Percentiles rank a stretch among this genome's conserved stretches.
These are phyloP conservation scores for Columbina picui DNA, from an alignment of 2,113 vertebrate genomes.

Conservation along the genomic window DNA sequence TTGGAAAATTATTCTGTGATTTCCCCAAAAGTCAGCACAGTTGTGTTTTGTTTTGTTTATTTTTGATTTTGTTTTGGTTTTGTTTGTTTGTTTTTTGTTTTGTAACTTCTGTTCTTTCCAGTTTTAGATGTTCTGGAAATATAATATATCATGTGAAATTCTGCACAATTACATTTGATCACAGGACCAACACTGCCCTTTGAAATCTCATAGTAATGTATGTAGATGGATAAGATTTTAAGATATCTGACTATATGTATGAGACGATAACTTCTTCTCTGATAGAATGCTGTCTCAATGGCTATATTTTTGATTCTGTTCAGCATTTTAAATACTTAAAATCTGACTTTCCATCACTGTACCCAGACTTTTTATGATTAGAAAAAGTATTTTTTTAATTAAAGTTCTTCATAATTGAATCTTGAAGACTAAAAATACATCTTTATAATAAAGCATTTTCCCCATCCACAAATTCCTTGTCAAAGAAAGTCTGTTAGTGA, in stretches of 20 bases:
- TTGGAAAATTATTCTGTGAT: not conserved
- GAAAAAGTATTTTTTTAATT: not conserved
- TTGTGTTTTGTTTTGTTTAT: not conserved
- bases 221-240: not conserved
- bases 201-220: not conserved
- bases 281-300: not conserved
- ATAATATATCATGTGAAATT: not conserved
- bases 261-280: not conserved
- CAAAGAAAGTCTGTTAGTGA: not conserved
- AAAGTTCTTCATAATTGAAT: not conserved
- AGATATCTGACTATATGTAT: not conserved
- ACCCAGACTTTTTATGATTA: not conserved
- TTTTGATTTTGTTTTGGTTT: not conserved
- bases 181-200: not conserved
- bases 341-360: not conserved
- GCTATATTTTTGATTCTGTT: not conserved
- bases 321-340: slow-evolving; percentile 4
- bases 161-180: not conserved
- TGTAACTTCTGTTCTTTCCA: not conserved
- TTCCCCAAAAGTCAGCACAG: not conserved
- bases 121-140: not conserved
- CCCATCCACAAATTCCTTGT: not conserved
- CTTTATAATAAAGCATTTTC: not conserved
- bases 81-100: not conserved
- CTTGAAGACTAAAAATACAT: not conserved